Conservation (phyloP, 2,888 invertebrate genomes). For the Tortrix viridana region DNA sequence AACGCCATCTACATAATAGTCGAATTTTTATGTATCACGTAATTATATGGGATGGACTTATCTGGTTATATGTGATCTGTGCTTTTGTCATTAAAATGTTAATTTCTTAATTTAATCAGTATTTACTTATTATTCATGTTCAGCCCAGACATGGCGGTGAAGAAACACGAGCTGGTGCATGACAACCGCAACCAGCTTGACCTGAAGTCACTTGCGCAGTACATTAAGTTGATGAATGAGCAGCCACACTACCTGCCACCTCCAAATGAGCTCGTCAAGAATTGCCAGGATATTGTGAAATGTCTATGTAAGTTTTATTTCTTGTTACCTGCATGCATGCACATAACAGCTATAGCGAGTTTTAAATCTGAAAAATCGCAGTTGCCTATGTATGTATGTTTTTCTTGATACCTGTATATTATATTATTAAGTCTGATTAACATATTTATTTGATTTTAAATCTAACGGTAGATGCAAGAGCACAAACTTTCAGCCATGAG, state of each 20-base stretch:
- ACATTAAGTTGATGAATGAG: slow-evolving; percentile 79
- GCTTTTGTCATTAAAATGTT: no score
- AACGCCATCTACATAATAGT: no score
- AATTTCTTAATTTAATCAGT: background rate
- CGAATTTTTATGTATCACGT: no score
- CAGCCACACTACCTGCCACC: slow-evolving; percentile 69
- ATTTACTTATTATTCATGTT: slow-evolving; percentile 6
- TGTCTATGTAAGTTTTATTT: slow-evolving; percentile 67
- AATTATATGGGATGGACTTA: no score
- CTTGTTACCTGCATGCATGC: no score
- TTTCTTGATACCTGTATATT: no score
- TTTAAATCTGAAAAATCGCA: background rate
- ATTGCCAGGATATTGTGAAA: slow-evolving; percentile 79
- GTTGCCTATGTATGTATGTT: background rate
- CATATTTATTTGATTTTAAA: no score
- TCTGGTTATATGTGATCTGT: no score
- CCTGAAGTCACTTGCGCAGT: slow-evolving; percentile 68
- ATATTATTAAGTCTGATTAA: no score
- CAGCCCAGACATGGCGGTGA: slow-evolving; percentile 80
- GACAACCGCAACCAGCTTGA: slow-evolving; percentile 71
- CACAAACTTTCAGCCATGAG: no score
- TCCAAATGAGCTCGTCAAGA: slow-evolving; percentile 68
- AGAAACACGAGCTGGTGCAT: slow-evolving; percentile 82
- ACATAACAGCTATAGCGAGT: background rate
- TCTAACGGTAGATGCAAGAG: no score